Percentiles rank a stretch among this genome's conserved stretches.
Conservation (phyloP, 2,113 vertebrate species). For the Ramphastos sulfuratus region DNA sequence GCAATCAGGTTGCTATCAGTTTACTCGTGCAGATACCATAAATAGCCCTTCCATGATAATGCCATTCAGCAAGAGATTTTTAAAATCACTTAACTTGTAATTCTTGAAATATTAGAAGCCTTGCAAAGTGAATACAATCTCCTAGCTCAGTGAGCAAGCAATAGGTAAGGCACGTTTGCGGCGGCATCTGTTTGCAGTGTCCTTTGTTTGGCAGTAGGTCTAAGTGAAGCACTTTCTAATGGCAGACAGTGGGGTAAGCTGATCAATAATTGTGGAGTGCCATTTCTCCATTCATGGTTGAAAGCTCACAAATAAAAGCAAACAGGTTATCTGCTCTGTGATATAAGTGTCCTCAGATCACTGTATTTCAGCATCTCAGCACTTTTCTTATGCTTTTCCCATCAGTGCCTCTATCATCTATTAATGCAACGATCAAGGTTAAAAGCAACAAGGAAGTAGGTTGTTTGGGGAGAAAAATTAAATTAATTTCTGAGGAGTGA, state of each 20-base stretch:
- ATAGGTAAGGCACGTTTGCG: slow-evolving; percentile 40
- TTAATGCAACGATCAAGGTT: slow-evolving; percentile 45
- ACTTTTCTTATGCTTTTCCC: slow-evolving; percentile 43
- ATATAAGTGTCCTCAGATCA: slow-evolving; percentile 32
- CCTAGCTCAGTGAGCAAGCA: slow-evolving; percentile 57
- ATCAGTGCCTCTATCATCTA: slow-evolving; percentile 5
- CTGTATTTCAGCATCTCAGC: slow-evolving; percentile 44
- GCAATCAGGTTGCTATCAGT: slow-evolving; percentile 47
- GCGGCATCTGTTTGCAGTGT: slow-evolving; percentile 47
- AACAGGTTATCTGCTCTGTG: slow-evolving; percentile 56
- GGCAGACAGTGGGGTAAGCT: slow-evolving; percentile 43
- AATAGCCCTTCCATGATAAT: slow-evolving; percentile 53
- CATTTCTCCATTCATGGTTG: slow-evolving; percentile 58
- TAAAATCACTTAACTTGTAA: slow-evolving; percentile 65
- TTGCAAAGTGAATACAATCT: slow-evolving; percentile 66
- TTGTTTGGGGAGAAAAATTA: slow-evolving; percentile 44
- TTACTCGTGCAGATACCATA: slow-evolving; percentile 66
- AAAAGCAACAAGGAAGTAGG: slow-evolving; percentile 35
- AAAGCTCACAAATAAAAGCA: slow-evolving; percentile 65
- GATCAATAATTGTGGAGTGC: slow-evolving; percentile 30
- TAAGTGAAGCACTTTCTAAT: slow-evolving; percentile 37
- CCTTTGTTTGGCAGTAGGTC: slow-evolving; percentile 50
- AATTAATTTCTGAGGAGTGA: slow-evolving; percentile 36
- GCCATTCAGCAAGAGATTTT: slow-evolving; percentile 18
- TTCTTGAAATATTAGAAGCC: slow-evolving; percentile 63